Conservation (phyloP, 2,888 invertebrate genomes). For the Rhamphomyia laevipes region DNA sequence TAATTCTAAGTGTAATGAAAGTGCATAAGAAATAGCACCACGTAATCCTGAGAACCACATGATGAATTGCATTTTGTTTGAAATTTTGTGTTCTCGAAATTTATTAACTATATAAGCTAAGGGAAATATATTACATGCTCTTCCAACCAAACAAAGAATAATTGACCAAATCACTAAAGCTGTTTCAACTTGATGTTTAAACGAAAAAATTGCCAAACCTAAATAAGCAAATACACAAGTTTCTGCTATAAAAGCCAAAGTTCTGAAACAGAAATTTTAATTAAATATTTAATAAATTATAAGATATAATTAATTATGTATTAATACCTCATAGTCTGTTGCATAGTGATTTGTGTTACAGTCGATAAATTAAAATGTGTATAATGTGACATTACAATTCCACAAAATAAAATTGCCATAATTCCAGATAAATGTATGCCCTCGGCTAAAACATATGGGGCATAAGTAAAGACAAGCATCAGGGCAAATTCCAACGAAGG, state of each 20-base stretch:
- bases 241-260: slow-evolving; percentile 94
- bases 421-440: slow-evolving; percentile 93
- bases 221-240: slow-evolving; percentile 98
- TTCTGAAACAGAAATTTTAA: slow-evolving; percentile 38
- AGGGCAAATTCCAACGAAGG: slow-evolving; percentile 97
- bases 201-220: slow-evolving; percentile 63
- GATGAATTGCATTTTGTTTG: slow-evolving; percentile 96
- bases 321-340: slow-evolving; percentile 83
- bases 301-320: too few species aligned
- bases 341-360: slow-evolving; percentile 98
- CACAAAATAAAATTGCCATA: slow-evolving; percentile 98
- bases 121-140: slow-evolving; percentile 96
- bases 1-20: slow-evolving; percentile 89
- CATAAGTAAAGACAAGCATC: slow-evolving; percentile 97
- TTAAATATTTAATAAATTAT: too few species aligned
- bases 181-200: slow-evolving; percentile 82
- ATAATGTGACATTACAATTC: slow-evolving; percentile 99
- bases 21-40: slow-evolving; percentile 95
- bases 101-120: slow-evolving; percentile 85
- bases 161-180: slow-evolving; percentile 92
- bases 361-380: slow-evolving; percentile 97
- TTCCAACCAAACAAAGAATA: slow-evolving; percentile 78
- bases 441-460: slow-evolving; percentile 96
- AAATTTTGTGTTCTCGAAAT: slow-evolving; percentile 95
- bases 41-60: slow-evolving; percentile 98